Percentiles rank a stretch among this genome's conserved stretches.
Evolutionary conservation across 2,888 invertebrate species (phyloP).

Genomic region (Seira sanloemensis): DNA sequence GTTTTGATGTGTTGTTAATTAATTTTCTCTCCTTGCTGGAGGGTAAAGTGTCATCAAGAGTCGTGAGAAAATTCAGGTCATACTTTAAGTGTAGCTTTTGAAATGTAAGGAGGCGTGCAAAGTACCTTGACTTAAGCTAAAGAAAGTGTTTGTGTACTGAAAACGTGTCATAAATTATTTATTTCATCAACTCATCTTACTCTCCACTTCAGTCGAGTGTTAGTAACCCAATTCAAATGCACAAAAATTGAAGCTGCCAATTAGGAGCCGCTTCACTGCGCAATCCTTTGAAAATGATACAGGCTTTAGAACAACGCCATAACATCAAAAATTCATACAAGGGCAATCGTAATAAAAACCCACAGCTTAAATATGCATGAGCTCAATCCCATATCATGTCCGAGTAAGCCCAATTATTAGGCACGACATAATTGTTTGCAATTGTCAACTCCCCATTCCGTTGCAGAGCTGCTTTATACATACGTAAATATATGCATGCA

Average conservation of each 20-base stretch:
- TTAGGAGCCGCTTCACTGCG: too few relatives aligned
- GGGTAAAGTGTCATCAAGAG: conserved; percentile 13
- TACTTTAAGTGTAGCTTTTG: neutral
- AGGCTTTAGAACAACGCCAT: neutral
- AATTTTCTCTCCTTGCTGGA: conserved; percentile 36
- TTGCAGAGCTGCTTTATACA: neutral
- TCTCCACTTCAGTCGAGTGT: too few relatives aligned
- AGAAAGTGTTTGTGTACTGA: neutral
- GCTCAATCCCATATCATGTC: neutral
- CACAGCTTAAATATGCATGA: neutral
- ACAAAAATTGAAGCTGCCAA: neutral
- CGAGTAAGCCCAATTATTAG: conserved; percentile 40
- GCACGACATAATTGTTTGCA: conserved; percentile 48
- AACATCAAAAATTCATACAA: neutral
- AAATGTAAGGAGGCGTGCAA: neutral
- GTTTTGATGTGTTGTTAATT: conserved; percentile 50
- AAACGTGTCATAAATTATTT: neutral
- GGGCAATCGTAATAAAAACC: neutral
- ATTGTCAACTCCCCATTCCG: conserved; percentile 21
- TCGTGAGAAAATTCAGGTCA: conserved; percentile 22
- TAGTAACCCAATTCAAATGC: neutral
- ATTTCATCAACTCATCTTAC: too few relatives aligned
- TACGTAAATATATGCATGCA: conserved; percentile 21
- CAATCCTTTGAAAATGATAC: neutral
- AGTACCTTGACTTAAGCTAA: neutral